These are phyloP conservation scores for Orientallactaga sibirica DNA, from an alignment of 2,797 vertebrate genomes.

Conservation along the genomic window DNA sequence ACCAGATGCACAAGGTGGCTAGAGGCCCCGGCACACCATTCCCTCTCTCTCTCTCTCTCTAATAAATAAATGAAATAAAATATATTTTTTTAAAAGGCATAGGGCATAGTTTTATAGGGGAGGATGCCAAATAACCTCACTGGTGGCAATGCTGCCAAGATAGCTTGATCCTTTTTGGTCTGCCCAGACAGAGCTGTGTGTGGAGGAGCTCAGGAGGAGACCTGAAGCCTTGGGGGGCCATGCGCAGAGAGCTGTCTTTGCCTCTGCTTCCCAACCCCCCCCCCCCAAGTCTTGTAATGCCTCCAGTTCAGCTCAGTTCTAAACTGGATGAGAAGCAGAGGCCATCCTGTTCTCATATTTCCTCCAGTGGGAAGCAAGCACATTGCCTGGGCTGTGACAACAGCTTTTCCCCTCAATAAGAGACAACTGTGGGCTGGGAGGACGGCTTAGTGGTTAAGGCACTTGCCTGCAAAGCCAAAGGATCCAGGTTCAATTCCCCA, in stretches of 20 bases:
- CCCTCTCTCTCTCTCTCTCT: no score
- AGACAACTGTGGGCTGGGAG: background rate
- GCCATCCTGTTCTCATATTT: background rate
- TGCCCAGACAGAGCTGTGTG: background rate
- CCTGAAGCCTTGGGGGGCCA: background rate
- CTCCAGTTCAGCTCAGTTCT: background rate
- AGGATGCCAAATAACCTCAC: background rate
- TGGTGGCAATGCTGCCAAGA: background rate
- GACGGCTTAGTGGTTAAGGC: no score
- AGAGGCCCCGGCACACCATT: no score
- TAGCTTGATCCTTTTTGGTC: background rate
- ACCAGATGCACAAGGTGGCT: no score
- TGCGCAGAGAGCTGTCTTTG: background rate
- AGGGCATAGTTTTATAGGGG: no score
- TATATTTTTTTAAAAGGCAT: background rate
- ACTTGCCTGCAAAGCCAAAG: no score
- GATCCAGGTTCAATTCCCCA: no score
- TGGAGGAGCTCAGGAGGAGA: background rate
- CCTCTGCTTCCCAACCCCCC: background rate
- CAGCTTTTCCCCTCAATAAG: background rate
- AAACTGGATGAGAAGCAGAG: background rate
- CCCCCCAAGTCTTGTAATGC: background rate
- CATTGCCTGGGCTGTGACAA: background rate
- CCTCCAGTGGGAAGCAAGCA: background rate
- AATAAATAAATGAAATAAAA: no score